These are phyloP conservation scores for Nothura maculosa DNA, from an alignment of 2,797 vertebrate genomes.

Conservation along the genomic window DNA sequence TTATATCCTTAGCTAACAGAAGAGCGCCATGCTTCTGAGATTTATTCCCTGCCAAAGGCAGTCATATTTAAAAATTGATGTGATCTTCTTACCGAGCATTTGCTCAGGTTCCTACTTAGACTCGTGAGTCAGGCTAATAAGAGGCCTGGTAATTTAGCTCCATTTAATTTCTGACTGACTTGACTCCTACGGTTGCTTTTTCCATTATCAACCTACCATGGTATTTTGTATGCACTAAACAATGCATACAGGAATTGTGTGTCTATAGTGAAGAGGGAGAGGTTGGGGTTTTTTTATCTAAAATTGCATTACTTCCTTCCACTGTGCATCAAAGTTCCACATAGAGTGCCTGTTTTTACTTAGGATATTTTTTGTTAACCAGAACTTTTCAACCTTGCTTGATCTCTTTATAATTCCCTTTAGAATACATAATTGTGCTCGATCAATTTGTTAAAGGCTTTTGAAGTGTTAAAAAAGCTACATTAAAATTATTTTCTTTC, in stretches of 20 bases:
- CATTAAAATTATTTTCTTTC: constrained; percentile 89
- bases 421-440: constrained; percentile 87
- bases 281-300: background rate
- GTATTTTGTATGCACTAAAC: background rate
- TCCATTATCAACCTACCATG: background rate
- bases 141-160: background rate
- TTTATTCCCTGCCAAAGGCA: background rate
- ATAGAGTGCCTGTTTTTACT: constrained; percentile 74
- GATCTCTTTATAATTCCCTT: constrained; percentile 87
- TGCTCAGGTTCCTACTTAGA: constrained; percentile 19
- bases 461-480: constrained; percentile 88
- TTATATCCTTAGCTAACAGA: background rate
- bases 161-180: constrained; percentile 21
- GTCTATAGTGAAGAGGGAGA: constrained; percentile 13
- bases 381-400: constrained; percentile 87
- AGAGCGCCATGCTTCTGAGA: background rate
- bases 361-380: constrained; percentile 73
- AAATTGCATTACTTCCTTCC: constrained; percentile 75
- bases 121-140: background rate
- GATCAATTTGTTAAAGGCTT: constrained; percentile 88
- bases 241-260: background rate
- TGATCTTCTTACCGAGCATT: background rate
- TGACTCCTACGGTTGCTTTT: constrained; percentile 31
- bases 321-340: constrained; percentile 69
- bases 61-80: background rate